Base-by-base conservation (phyloP, 2,797 vertebrate species). In the Lithobates sylvaticus region DNA sequence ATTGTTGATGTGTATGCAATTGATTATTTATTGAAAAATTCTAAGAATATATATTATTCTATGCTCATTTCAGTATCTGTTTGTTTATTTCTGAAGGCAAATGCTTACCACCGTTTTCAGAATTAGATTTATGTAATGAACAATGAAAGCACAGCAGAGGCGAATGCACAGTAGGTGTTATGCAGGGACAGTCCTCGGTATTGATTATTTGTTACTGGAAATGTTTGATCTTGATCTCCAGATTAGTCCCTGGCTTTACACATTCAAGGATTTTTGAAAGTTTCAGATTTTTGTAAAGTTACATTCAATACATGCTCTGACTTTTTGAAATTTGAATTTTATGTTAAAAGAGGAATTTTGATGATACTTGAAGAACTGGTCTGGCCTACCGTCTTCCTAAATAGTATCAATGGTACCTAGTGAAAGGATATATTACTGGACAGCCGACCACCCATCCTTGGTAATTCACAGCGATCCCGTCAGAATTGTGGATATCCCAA, bases 1-100 rank as follows among this genome's bases (percentile, higher is more conserved):
- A 83, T 87, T 78, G 61, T 82, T 83, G 39, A 79, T 87, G 81
- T 87, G 81, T 79, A 84, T 87, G 86, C 81, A 70, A 58, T 61
- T 54, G 50, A 54, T 75, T 87, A 87, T 87, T 83, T 87, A 87
- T 83, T 83, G 42, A 78, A 78, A 79, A 87, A 72, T 54, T 84
- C 47, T 75, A 68, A 83, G 23, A 77, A 75, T 87, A 83, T 86
- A 87, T 84, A 87, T 84, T 74, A 78, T 69, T 78, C 78, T 84
- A 81, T 87, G 81, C 61, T 76, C 36, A 71, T 27, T 64, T 4
- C 29, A 8, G 81, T 18, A 68, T 87, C 32, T 2, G 32, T 16
- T 42, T 74, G 3, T 47, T 84, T 87, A 87, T 87, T 87, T 83
- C 44, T 54, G 1, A 67, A 3, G 23, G 39, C 23, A 32, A 32